Evolutionary conservation across 2,888 invertebrate genomes (phyloP).

Genomic region (Lysandra bellargus): DNA sequence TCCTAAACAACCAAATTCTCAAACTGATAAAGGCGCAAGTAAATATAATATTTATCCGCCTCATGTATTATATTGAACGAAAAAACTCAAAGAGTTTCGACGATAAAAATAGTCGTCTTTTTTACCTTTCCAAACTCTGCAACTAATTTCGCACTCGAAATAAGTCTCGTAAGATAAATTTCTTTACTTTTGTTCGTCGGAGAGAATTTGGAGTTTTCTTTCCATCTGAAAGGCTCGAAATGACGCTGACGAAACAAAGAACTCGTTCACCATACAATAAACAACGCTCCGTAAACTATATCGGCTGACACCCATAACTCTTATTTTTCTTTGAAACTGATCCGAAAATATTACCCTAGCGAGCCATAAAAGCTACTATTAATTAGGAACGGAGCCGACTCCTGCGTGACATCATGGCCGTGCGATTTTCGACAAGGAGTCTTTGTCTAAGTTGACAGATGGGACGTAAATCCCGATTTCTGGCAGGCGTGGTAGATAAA

Average conservation of each 20-base stretch:
- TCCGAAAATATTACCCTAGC: slow-evolving; percentile 54
- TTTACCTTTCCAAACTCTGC: slow-evolving; percentile 32
- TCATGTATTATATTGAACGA: neutral
- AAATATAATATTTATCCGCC: neutral
- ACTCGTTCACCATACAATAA: slow-evolving; percentile 61
- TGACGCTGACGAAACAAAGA: slow-evolving; percentile 58
- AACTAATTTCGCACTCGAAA: slow-evolving; percentile 37
- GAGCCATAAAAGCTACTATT: slow-evolving; percentile 64
- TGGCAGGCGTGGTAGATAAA: slow-evolving; percentile 69
- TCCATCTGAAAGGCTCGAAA: slow-evolving; percentile 39
- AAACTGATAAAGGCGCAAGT: neutral
- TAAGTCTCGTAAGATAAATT: slow-evolving; percentile 39
- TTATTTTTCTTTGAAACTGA: slow-evolving; percentile 68
- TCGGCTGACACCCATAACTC: slow-evolving; percentile 59
- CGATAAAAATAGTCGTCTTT: neutral
- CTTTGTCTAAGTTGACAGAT: slow-evolving; percentile 72
- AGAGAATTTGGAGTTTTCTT: slow-evolving; percentile 39
- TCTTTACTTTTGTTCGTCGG: slow-evolving; percentile 41
- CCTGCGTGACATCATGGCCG: slow-evolving; percentile 69
- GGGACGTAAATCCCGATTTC: slow-evolving; percentile 67
- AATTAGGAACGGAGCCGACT: slow-evolving; percentile 59
- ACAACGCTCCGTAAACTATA: slow-evolving; percentile 63
- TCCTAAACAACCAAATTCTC: neutral
- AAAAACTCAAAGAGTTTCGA: slow-evolving; percentile 6
- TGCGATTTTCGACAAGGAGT: slow-evolving; percentile 63